A percentile compares a stretch with the other conserved stretches of the same genome.
These are phyloP conservation scores for Melanostigma gelatinosum DNA, from an alignment of 2,113 vertebrate genomes.

Conservation along the genomic window DNA sequence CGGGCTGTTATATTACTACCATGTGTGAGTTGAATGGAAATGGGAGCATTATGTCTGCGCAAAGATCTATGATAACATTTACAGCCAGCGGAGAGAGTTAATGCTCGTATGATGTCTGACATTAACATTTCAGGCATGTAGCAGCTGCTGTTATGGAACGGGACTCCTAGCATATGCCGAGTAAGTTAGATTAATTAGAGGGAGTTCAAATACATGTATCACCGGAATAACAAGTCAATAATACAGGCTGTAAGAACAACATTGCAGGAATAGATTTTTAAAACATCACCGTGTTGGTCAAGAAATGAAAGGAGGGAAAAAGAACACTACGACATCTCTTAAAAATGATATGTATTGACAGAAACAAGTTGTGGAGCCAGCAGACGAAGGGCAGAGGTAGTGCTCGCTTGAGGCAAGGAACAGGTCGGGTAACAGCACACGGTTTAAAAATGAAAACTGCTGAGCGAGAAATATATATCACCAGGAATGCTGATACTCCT, in stretches of 20 bases:
- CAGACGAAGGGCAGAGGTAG: neutral
- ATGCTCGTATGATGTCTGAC: conserved; percentile 57
- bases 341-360: neutral
- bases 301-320: neutral
- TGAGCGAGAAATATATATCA: neutral
- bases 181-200: conserved; percentile 24
- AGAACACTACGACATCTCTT: neutral
- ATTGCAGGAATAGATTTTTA: neutral
- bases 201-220: conserved; percentile 11
- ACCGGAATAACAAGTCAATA: conserved; percentile 13
- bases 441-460: neutral
- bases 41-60: conserved; percentile 34
- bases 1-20: conserved; percentile 23
- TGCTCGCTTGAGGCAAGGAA: neutral
- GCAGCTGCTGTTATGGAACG: conserved; percentile 48
- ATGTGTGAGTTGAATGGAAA: conserved; percentile 56
- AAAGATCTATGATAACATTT: conserved; percentile 62
- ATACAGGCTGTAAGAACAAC: neutral
- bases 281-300: neutral
- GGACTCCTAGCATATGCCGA: conserved; percentile 31
- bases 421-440: neutral
- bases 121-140: conserved; percentile 59
- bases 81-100: conserved; percentile 46
- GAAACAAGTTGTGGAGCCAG: neutral
- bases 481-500: neutral